Evolutionary conservation across 2,888 invertebrate species (phyloP).

Genomic region (Branchipolynoe longqiensis): DNA sequence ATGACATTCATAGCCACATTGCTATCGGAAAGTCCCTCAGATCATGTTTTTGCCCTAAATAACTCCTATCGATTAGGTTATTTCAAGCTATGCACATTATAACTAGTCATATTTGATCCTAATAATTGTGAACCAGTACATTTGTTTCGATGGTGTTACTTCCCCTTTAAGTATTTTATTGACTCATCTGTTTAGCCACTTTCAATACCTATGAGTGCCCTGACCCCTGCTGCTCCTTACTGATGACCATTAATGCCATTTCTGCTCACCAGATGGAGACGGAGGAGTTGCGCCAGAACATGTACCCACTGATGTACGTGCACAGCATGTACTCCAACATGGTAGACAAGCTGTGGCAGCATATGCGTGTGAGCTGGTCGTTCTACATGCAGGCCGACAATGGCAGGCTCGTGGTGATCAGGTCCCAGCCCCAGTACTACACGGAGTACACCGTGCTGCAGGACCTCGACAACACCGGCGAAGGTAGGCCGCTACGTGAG

Average conservation of each 20-base stretch:
- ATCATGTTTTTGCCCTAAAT: no score
- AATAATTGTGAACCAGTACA: no score
- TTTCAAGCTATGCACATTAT: no score
- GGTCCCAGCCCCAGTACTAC: constrained; percentile 73
- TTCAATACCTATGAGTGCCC: background rate
- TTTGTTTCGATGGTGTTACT: no score
- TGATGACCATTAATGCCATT: no score
- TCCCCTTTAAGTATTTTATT: no score
- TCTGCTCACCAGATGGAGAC: constrained; percentile 21
- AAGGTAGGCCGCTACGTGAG: constrained; percentile 18
- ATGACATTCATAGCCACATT: no score
- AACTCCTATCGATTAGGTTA: no score
- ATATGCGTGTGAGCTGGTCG: constrained; percentile 77
- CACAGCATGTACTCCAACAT: constrained; percentile 78
- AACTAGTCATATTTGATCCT: no score
- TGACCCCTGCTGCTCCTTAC: no score
- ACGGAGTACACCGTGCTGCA: constrained; percentile 63
- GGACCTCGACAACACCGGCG: constrained; percentile 30
- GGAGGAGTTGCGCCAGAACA: constrained; percentile 26
- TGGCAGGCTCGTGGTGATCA: constrained; percentile 76
- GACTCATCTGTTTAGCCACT: no score
- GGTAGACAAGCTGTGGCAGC: constrained; percentile 74
- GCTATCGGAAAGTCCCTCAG: no score
- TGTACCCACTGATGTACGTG: constrained; percentile 78
- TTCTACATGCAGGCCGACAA: constrained; percentile 75